Conservation (phyloP, 2,797 vertebrate genomes). For the Jordanella pulchra region DNA sequence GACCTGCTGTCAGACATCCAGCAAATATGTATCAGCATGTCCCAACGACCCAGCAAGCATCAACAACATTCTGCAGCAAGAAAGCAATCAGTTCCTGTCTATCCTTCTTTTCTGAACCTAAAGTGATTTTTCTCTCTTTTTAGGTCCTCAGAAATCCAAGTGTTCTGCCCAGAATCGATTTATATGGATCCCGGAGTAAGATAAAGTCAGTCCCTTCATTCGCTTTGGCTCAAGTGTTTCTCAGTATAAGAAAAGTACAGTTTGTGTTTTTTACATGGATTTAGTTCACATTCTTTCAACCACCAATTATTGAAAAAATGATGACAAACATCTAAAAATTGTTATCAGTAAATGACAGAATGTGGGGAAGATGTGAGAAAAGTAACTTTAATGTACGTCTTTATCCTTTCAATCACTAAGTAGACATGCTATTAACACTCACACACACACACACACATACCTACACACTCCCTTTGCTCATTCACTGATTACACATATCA, state of each 20-base stretch:
- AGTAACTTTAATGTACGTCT: constrained; percentile 7
- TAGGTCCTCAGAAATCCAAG: constrained; percentile 23
- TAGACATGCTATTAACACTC: constrained; percentile 45
- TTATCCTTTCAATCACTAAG: constrained; percentile 21
- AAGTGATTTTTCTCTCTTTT: constrained; percentile 30
- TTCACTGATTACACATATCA: constrained; percentile 50
- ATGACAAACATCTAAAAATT: neutral
- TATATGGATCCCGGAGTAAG: constrained; percentile 12
- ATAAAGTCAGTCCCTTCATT: constrained; percentile 29
- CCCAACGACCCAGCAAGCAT: constrained; percentile 6
- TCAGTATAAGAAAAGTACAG: constrained; percentile 16
- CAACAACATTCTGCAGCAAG: neutral
- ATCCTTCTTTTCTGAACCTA: constrained; percentile 20
- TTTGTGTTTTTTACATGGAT: constrained; percentile 2
- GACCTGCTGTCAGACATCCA: constrained; percentile 22
- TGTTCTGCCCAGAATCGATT: constrained; percentile 19
- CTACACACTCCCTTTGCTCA: constrained; percentile 21
- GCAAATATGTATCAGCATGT: constrained; percentile 24
- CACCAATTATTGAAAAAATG: neutral
- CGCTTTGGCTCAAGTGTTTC: constrained; percentile 8
- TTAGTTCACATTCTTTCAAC: neutral
- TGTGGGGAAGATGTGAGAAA: neutral
- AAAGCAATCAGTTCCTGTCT: constrained; percentile 26
- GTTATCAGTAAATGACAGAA: neutral
- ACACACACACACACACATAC: neutral